Base-by-base conservation (phyloP, 2,888 invertebrate genomes). In the Lasioglossum morio region DNA sequence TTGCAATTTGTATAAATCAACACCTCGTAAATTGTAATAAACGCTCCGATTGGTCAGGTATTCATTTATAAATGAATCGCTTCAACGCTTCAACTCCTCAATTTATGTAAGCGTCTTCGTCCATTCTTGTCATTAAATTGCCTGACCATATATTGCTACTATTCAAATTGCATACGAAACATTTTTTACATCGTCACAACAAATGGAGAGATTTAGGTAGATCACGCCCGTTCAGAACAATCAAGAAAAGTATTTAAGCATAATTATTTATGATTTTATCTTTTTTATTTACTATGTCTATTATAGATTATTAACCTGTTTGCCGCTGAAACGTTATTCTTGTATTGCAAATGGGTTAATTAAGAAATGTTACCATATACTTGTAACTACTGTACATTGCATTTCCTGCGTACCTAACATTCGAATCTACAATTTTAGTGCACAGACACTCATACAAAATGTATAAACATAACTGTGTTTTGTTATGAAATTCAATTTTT, bases 401-500 rank as follows among this genome's bases (percentile, higher is more conserved):
- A 83, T 83, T 80, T 83, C 63, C 48, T 19, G 14, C 48, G 37
- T 72, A 75, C 74, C 46, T 82, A 48, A 34, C 53, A 76, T 72
- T 66, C 3, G 66, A 23, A 43, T 53, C 69, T 78, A 46, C 72
- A 57, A 37, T 53, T 72, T 84, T 84, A 85, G 63, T 85, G 84
- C 63, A 84, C 79, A 75, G 12, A 75, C 69, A 69, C 74, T 83
- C 53, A n/a, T 30, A 19, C 43, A 48, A 57, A 23, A 84, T 84
- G 30, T 79, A 74, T 83, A 78, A 48, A 37, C 66, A 53, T 72
- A 57, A 72, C 76, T 84, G 63, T 72, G 63, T 72, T 79, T 75
- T 84, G 53, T 76, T 66, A 76, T 76, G 27, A 76, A 72, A 84
- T 34, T 75, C 8, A 57, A 79, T 66, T 84, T 84, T 77, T 53